Evolutionary conservation across 1,140 invertebrate genomes (phyloP).

Genomic region (Apocrypta bakeri): DNA sequence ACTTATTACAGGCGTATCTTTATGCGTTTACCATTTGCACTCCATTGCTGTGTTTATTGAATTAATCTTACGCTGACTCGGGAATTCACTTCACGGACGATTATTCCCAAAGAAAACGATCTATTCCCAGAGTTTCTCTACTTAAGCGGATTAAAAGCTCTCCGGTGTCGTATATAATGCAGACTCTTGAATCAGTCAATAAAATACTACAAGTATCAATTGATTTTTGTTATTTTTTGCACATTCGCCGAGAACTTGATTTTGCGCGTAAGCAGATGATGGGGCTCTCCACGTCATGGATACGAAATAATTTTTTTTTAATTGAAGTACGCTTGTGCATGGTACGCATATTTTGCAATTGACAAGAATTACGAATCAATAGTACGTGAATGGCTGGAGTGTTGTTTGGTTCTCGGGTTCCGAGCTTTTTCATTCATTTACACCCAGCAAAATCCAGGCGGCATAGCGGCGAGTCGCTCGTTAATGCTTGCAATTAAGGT

Average conservation of each 20-base stretch:
- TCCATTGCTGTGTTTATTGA: constrained; percentile 11
- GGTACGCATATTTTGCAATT: constrained; percentile 5
- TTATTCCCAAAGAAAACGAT: not conserved
- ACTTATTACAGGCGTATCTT: constrained; percentile 53
- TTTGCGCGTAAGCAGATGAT: too few species aligned
- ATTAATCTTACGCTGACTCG: not conserved
- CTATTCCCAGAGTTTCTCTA: not conserved
- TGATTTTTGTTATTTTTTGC: not conserved
- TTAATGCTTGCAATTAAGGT: constrained; percentile 67
- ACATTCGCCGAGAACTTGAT: not conserved
- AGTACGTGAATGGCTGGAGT: not conserved
- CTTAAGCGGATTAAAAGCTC: not conserved
- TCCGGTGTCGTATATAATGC: not conserved
- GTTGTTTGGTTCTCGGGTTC: not conserved
- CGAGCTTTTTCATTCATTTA: constrained; percentile 62
- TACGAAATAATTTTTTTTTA: too few species aligned
- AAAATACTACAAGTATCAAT: not conserved
- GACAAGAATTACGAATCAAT: constrained; percentile 45
- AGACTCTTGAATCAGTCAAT: not conserved
- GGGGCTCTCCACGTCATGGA: too few species aligned
- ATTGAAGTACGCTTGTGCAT: not conserved
- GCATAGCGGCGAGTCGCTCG: constrained; percentile 58
- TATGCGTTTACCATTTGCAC: constrained; percentile 18
- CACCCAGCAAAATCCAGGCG: constrained; percentile 56
- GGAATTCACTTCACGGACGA: not conserved